Base-by-base conservation (phyloP, 2,888 invertebrate species). In the Epistrophella euchroma region DNA sequence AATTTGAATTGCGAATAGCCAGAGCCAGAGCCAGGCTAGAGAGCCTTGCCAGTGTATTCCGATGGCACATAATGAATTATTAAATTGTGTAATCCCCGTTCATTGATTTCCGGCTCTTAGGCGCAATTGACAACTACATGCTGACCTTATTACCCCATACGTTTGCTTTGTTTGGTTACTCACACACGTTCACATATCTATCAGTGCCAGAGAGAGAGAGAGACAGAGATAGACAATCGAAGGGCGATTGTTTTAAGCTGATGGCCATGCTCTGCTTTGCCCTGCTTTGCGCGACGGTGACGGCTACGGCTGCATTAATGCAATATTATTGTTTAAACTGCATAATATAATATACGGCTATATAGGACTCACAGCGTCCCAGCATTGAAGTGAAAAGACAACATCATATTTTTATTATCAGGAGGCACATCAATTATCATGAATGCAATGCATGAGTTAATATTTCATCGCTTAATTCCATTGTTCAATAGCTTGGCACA, bases 1-100 rank as follows among this genome's bases (percentile, higher is more conserved):
- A 56, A 71, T 55, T 52, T 35, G 55, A 52, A 71, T 45, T 71
- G 17, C 55, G 71, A 71, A 71, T 40, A 37, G 25, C 13, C 66
- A 37, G 25, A 45, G 15, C 17, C 32, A 35, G n/a, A 47, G 22
- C 19, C 32, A 47, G 28, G 43, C n/a, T 37, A 68, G 17, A 52
- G 37, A 35, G 19, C 58, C 35, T 19, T 37, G 19, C 40, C 62
- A 64, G 43, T 43, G n/a, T 66, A 35, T 32, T 50, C 35, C 50
- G 28, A 71, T 56, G 55, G 70, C 79, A 66, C 74, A 64, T 72
- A 68, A 79, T 84, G 75, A 84, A 75, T 75, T 79, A 79, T 79
- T 71, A 79, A 84, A 79, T 72, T 84, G 71, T 72, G 79, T 84
- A 84, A 84, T 84, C 79, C 84, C 58, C 79, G 70, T 74, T 76